A percentile compares a stretch with the other conserved stretches of the same genome.
Evolutionary conservation across 1,140 invertebrate genomes (phyloP).

Genomic region (Sminthurinus signatus): DNA sequence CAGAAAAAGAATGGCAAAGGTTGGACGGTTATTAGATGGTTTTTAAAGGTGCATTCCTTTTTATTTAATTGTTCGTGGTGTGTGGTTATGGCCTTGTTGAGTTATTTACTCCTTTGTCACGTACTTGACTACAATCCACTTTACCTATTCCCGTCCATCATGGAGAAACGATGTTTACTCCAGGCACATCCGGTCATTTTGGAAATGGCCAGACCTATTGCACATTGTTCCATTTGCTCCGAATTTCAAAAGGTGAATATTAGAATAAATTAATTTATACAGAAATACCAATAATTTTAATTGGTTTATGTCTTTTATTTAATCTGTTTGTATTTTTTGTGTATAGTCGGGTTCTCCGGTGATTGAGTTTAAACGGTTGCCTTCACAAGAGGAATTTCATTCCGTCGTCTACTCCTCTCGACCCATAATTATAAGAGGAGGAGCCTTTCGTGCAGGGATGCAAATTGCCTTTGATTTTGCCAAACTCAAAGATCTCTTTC

Average conservation of each 20-base stretch:
- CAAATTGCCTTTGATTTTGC: constrained; percentile 46
- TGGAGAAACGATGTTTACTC: constrained; percentile 20
- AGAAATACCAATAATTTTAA: too few species aligned
- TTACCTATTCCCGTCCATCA: not conserved
- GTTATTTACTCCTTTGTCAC: not conserved
- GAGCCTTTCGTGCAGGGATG: constrained; percentile 50
- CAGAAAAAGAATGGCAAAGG: too few species aligned
- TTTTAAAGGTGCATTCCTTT: not conserved
- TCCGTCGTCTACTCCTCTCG: constrained; percentile 64
- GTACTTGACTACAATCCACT: not conserved
- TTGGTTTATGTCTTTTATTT: not conserved
- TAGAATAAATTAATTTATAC: too few species aligned
- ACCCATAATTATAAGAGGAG: constrained; percentile 73
- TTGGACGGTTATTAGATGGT: not conserved
- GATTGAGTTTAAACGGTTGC: constrained; percentile 25
- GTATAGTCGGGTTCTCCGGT: constrained; percentile 10
- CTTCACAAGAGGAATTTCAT: constrained; percentile 56
- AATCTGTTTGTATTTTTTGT: not conserved
- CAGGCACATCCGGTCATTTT: constrained; percentile 30
- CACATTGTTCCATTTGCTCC: constrained; percentile 19
- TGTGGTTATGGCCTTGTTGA: not conserved
- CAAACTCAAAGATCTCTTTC: constrained; percentile 47
- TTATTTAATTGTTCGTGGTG: not conserved
- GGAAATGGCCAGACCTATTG: constrained; percentile 34
- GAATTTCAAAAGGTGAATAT: too few species aligned